Percentiles rank a stretch among this genome's conserved stretches.
phyloP scores from a whole-genome alignment of 2,797 vertebrate genomes.

The Erithacus rubecula region DNA sequence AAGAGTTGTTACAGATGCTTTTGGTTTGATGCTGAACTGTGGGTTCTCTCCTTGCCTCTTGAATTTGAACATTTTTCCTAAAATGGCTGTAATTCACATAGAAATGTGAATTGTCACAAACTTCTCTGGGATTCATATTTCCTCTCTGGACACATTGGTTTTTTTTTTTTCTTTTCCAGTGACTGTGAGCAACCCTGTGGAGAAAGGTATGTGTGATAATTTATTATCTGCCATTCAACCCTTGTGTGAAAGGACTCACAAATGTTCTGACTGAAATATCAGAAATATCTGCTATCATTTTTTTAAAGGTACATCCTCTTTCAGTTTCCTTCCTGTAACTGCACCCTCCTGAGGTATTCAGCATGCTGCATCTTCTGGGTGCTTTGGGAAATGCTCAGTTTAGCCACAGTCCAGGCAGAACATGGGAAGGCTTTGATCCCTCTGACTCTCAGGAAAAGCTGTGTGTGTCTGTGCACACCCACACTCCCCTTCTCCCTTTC shows the following conservation, averaged over 20 bases:
- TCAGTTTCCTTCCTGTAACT: background rate
- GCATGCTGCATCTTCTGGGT: background rate
- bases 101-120: background rate
- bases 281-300: background rate
- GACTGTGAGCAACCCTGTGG: constrained; percentile 87
- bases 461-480: background rate
- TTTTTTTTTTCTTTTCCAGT: constrained; percentile 78
- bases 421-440: background rate
- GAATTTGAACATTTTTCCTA: background rate
- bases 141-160: background rate
- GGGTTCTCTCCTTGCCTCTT: background rate
- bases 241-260: background rate
- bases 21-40: background rate
- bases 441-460: background rate
- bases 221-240: background rate
- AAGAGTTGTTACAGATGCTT: background rate
- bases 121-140: background rate
- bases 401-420: background rate
- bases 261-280: background rate
- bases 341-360: background rate
- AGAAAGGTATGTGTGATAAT: constrained; percentile 84
- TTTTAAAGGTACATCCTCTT: background rate
- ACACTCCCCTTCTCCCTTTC: background rate
- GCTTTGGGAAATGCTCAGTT: background rate
- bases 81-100: background rate